Conservation (phyloP, 2,888 invertebrate species). For the Cosmia trapezina region DNA sequence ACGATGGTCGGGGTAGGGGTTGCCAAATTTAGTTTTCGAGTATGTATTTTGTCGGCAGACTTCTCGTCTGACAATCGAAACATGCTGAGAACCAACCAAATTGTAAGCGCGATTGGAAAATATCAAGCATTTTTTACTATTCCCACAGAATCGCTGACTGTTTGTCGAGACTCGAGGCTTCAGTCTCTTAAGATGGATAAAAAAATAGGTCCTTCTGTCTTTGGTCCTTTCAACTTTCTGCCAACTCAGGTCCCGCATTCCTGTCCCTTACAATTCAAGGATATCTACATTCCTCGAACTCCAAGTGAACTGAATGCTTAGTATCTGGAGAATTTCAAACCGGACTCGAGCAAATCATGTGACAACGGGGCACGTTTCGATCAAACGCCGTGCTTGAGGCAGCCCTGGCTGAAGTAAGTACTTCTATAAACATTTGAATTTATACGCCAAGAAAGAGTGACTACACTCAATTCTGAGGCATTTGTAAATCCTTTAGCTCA, state of each 20-base stretch:
- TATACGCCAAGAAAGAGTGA: constrained; percentile 39
- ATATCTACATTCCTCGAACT: constrained; percentile 43
- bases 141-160: no score
- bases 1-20: background rate
- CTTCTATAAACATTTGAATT: constrained; percentile 43
- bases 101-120: background rate
- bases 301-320: constrained; percentile 23
- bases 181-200: background rate
- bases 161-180: no score
- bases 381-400: constrained; percentile 7
- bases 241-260: constrained; percentile 27
- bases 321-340: constrained; percentile 47
- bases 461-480: constrained; percentile 26
- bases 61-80: no score
- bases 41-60: background rate
- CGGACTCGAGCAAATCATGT: constrained; percentile 37
- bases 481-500: constrained; percentile 47
- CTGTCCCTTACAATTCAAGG: constrained; percentile 33
- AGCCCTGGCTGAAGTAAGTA: constrained; percentile 25
- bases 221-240: constrained; percentile 10
- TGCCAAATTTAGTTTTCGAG: constrained; percentile 5
- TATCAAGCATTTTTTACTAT: background rate
- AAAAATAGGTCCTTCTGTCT: background rate
- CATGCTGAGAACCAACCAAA: background rate
- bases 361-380: constrained; percentile 20